These are phyloP conservation scores for Lepeophtheirus salmonis DNA, from an alignment of 1,140 invertebrate species.

Conservation along the genomic window DNA sequence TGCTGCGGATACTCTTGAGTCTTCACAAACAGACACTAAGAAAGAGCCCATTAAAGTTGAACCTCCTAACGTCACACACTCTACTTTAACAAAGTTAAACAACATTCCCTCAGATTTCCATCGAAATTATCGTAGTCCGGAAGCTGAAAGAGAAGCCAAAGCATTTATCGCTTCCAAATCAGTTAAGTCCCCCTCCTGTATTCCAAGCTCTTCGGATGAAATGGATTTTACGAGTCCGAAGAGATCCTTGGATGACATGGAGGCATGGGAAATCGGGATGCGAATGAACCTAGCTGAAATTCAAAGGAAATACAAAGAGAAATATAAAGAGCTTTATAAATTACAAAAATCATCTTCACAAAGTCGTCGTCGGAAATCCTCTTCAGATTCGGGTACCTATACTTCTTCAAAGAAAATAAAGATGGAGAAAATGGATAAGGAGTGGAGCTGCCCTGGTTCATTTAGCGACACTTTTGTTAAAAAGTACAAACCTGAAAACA, in stretches of 20 bases:
- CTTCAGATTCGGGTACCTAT: background rate
- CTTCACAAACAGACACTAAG: too few relatives aligned
- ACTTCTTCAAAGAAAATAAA: background rate
- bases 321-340: slow-evolving; percentile 45
- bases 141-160: slow-evolving; percentile 31
- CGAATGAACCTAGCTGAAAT: slow-evolving; percentile 52
- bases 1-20: background rate
- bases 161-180: slow-evolving; percentile 29
- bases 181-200: slow-evolving; percentile 22
- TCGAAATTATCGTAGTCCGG: slow-evolving; percentile 30
- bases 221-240: slow-evolving; percentile 21
- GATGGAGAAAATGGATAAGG: background rate
- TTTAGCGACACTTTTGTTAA: background rate
- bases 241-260: too few relatives aligned
- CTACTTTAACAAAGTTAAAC: background rate
- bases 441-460: too few relatives aligned
- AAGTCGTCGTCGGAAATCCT: background rate
- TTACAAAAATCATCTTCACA: slow-evolving; percentile 9
- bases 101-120: slow-evolving; percentile 19
- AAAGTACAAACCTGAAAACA: slow-evolving; percentile 5
- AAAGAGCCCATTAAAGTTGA: too few relatives aligned
- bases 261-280: slow-evolving; percentile 56
- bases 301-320: slow-evolving; percentile 57
- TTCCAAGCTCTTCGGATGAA: background rate
- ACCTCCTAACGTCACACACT: too few relatives aligned